These are phyloP conservation scores for Lucilia cuprina DNA, from an alignment of 1,140 invertebrate species.

Conservation along the genomic window DNA sequence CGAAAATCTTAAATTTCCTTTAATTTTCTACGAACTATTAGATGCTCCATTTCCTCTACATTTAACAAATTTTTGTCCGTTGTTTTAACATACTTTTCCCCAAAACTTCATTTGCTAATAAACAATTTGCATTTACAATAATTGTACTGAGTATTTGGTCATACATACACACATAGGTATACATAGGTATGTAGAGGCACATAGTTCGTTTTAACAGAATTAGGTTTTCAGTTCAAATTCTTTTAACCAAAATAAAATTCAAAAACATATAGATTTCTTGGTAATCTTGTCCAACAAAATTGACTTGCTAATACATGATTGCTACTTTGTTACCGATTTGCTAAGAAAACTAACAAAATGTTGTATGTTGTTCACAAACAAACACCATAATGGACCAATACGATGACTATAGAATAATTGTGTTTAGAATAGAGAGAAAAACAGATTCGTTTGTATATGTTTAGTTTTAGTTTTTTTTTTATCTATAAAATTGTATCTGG, in stretches of 20 bases:
- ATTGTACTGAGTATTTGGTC: not conserved
- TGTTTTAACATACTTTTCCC: too few relatives aligned
- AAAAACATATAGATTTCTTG: not conserved
- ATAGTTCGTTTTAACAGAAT: not conserved
- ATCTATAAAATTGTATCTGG: constrained; percentile 17
- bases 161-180: too few relatives aligned
- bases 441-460: not conserved
- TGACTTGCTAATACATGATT: constrained; percentile 33
- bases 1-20: too few relatives aligned
- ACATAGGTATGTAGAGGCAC: not conserved
- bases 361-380: not conserved
- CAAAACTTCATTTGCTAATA: too few relatives aligned
- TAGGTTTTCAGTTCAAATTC: constrained; percentile 32
- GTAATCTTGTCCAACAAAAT: constrained; percentile 12
- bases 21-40: too few relatives aligned
- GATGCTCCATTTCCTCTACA: too few relatives aligned
- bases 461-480: not conserved
- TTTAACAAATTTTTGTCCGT: too few relatives aligned
- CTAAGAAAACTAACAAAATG: constrained; percentile 3
- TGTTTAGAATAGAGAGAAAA: not conserved
- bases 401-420: not conserved
- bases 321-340: constrained; percentile 33
- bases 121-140: not conserved
- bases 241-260: constrained; percentile 14
- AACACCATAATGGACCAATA: not conserved